A percentile compares a stretch with the other conserved stretches of the same genome.
These are phyloP conservation scores for Takifugu rubripes DNA, from an alignment of 2,797 vertebrate species.

Conservation along the genomic window DNA sequence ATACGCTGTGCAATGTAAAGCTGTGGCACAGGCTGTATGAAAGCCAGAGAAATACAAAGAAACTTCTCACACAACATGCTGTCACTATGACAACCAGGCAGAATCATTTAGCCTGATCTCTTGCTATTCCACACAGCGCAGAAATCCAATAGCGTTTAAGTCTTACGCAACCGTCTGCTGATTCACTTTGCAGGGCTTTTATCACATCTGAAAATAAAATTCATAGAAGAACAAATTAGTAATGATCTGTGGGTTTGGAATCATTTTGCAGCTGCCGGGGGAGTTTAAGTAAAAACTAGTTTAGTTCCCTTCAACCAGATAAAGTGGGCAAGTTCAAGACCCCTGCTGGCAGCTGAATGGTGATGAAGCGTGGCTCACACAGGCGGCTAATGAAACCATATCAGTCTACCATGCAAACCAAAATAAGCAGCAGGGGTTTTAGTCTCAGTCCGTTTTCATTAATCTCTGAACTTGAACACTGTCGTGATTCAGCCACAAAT, in stretches of 20 bases:
- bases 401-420: slow-evolving; percentile 7
- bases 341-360: neutral
- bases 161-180: slow-evolving; percentile 69
- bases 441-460: neutral
- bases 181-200: slow-evolving; percentile 59
- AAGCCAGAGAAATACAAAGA: slow-evolving; percentile 74
- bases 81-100: slow-evolving; percentile 81
- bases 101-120: slow-evolving; percentile 79
- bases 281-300: neutral
- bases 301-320: neutral
- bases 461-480: too few relatives aligned
- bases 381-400: slow-evolving; percentile 6
- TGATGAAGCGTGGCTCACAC: neutral
- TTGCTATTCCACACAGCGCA: slow-evolving; percentile 74
- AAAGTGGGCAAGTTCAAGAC: neutral
- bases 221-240: slow-evolving; percentile 30
- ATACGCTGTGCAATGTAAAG: slow-evolving; percentile 57
- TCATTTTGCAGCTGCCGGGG: too few relatives aligned
- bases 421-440: neutral
- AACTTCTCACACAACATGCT: slow-evolving; percentile 78
- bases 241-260: slow-evolving; percentile 9
- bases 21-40: slow-evolving; percentile 62
- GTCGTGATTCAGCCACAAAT: too few relatives aligned
- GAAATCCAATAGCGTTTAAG: slow-evolving; percentile 76
- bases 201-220: slow-evolving; percentile 59